Base-by-base conservation (phyloP, 2,797 vertebrate species). In the Gymnothorax reevesii region DNA sequence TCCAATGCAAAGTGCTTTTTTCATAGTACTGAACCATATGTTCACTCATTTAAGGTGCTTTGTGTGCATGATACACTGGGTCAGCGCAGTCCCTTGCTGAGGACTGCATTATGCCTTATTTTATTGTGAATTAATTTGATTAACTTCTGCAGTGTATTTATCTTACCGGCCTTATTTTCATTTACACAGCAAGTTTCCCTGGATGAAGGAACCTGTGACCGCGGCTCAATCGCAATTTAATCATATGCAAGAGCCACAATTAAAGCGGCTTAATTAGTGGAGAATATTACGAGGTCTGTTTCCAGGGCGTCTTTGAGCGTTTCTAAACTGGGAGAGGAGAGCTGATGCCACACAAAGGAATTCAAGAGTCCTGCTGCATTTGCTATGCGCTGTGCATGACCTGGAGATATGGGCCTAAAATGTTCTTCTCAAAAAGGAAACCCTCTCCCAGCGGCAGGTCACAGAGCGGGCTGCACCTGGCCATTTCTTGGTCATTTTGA, bases 401-500 rank as follows among this genome's bases (percentile, higher is more conserved):
- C 17, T 54, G 6, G 27, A n/a, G 13, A 22, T 27, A 20, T 49
- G 83, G 62, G 33, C 27, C 25, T 59, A 52, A n/a, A 3, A 10
- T 84, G 54, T 60, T 52, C 59, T 49, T 79, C 69, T 54, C 25
- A 69, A 60, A 33, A 49, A 77, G 27, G 55, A 77, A 71, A n/a
- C 49, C 83, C 91, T 93, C 93, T 88, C 84, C 73, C 27, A 83
- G 93, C 93, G 92, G 94, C 97, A 98, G 96, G 96, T 97, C 95
- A 96, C 60, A 89, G 92, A 94, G 90, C 89, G 90, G 91, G 92
- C 93, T 93, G 92, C 93, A 94, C 94, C 92, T 93, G 93, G 92
- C 90, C 92, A 93, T 94, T 94, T 90, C 91, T 94, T 92, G 92
- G 93, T 93, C 92, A 89, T 88, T 94, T 92, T 93, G 90, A 95